Percentiles rank a stretch among this genome's conserved stretches.
Conservation (phyloP, 2,888 invertebrate genomes). For the Netelia melanura region DNA sequence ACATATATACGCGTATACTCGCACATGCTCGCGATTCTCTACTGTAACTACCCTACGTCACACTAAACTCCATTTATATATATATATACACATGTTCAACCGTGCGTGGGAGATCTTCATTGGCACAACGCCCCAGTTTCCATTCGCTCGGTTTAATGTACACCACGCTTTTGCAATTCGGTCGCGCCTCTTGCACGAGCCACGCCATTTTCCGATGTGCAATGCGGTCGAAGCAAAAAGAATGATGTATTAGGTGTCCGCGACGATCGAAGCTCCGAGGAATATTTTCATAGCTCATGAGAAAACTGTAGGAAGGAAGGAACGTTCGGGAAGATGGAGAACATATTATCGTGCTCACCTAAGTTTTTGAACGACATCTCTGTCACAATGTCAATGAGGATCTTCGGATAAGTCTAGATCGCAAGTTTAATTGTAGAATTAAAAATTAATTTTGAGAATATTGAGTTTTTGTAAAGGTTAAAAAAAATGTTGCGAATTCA, state of each 20-base stretch:
- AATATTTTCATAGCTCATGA: constrained; percentile 27
- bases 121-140: constrained; percentile 62
- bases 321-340: background rate
- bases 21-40: constrained; percentile 13
- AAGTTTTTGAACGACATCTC: background rate
- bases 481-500: too few species aligned
- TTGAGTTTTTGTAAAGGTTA: too few species aligned
- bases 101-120: constrained; percentile 71
- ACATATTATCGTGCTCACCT: background rate
- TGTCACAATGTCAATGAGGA: too few species aligned
- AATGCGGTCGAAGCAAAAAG: constrained; percentile 1
- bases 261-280: background rate
- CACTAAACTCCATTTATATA: background rate
- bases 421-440: too few species aligned
- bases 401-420: too few species aligned
- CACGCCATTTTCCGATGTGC: constrained; percentile 50
- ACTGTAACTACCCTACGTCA: constrained; percentile 45
- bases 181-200: constrained; percentile 29
- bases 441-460: too few species aligned
- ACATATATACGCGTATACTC: constrained; percentile 2
- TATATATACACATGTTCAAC: constrained; percentile 14
- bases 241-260: constrained; percentile 31
- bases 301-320: background rate
- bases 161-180: constrained; percentile 41
- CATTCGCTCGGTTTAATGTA: constrained; percentile 46